phyloP scores from a whole-genome alignment of 2,888 invertebrate genomes.

The Apantesis nais region DNA sequence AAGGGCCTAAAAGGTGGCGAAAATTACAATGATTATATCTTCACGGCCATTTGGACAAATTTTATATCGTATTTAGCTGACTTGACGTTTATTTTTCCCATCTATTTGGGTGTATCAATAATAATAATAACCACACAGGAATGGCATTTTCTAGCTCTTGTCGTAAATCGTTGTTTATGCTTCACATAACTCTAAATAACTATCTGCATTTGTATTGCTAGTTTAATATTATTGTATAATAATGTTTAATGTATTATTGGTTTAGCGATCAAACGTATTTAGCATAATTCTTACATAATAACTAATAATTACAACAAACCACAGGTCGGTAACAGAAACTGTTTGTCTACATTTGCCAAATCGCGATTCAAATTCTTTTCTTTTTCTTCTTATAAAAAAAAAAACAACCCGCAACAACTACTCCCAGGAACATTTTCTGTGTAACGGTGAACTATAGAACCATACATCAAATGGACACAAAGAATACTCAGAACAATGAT shows the following conservation, averaged over 20 bases:
- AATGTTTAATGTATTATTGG: slow-evolving; percentile 7
- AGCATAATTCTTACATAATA: background rate
- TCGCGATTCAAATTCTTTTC: background rate
- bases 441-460: too few relatives aligned
- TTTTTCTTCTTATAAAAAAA: too few relatives aligned
- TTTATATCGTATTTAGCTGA: background rate
- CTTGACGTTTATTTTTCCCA: background rate
- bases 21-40: too few relatives aligned
- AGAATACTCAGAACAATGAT: too few relatives aligned
- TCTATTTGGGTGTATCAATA: background rate
- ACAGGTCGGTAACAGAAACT: background rate
- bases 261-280: background rate
- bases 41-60: too few relatives aligned
- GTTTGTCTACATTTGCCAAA: background rate
- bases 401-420: too few relatives aligned
- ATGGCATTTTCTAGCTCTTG: slow-evolving; percentile 43
- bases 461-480: too few relatives aligned
- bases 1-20: too few relatives aligned
- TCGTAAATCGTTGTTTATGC: slow-evolving; percentile 44
- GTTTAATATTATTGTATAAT: slow-evolving; percentile 38
- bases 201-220: slow-evolving; percentile 40
- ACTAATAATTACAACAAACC: background rate
- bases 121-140: slow-evolving; percentile 22
- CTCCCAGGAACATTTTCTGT: too few relatives aligned
- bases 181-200: slow-evolving; percentile 44